Base-by-base conservation (phyloP, 2,888 invertebrate genomes). In the Drosophila birchii region DNA sequence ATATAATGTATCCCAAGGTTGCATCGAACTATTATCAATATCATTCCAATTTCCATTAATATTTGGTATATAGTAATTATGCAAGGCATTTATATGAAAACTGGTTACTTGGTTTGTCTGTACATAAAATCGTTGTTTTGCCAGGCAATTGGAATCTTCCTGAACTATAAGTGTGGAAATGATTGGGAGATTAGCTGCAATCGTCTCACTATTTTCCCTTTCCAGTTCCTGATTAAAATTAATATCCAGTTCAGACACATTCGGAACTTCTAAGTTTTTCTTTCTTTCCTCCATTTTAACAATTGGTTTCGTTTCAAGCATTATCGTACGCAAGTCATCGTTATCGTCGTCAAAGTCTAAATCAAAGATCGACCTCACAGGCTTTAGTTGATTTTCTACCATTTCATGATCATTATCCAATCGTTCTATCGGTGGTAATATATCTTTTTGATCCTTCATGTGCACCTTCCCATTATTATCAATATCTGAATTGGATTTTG, bases 11-110 rank as follows among this genome's bases (percentile, higher is more conserved):
- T 68, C 44, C 11, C 71, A n/a, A 7, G 43, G 29, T 16, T 61
- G 26, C 6, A 74, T n/a, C n/a, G 71, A 43, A 7, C 69, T 61
- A 7, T 44, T 53, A 38, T 58, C 90, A 92, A 76, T 78, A 78
- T 89, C 29, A 78, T 90, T 23, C 92, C 94, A 93, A 70, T 94
- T 94, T 77, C 95, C 95, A 91, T 95, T 95, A 55, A 95, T 92
- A 72, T 95, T 94, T 56, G 94, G 93, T 78, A 95, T 92, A 75
- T 90, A 92, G 44, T 92, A 93, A 89, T 94, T 92, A 90, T 95
- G 95, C 63, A 95, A 92, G 63, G 93, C 93, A 71, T 93, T 92
- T 64, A 95, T 93, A 75, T 94, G 93, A 77, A 93, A 93, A 54
- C 92, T 90, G 1, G 92, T 92, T 8, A 93, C 88, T 71, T 89